Base-by-base conservation (phyloP, 2,113 vertebrate species). In the Anhinga rufa region DNA sequence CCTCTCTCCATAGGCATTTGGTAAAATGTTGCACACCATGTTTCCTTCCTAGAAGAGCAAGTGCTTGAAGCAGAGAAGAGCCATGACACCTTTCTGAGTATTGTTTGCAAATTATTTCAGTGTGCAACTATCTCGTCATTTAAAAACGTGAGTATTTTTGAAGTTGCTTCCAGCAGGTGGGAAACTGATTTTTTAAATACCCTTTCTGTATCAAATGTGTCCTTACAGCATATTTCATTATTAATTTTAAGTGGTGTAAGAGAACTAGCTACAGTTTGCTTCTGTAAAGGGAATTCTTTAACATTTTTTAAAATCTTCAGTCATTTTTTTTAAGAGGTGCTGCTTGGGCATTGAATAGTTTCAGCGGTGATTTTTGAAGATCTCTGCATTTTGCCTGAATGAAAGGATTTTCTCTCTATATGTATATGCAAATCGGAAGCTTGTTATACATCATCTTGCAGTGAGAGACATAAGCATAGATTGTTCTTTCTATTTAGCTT, bases 11-110 rank as follows among this genome's bases (percentile, higher is more conserved):
- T 66, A 98, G 98, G 96, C 94, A 22, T 98, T 98, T 81, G 92
- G 98, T 77, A 97, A 95, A 96, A 98, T 97, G 97, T 97, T 3
- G 92, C 86, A 32, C 77, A 28, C 54, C 90, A 95, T 4, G 72
- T 97, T 42, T 92, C 93, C 62, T 95, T 94, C 90, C 87, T 97
- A 77, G 98, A 98, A 86, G 95, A 95, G 32, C 94, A 97, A 18
- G 90, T 97, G 44, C 92, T 93, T 15, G 91, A 89, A 95, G 97
- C 96, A 1, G 97, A 97, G 95, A 90, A 54, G 62, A 90, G 79
- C 64, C 70, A 69, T 3, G 49, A 92, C 16, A 32, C 90, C 38
- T 82, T 98, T 72, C 87, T 97, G 2, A 82, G 49, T 44, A 66
- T 87, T 20, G 71, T 97, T 80, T 48, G 62, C 69, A 88, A 74